These are phyloP conservation scores for Heliconius cydno DNA, from an alignment of 2,888 invertebrate genomes.

Conservation along the genomic window DNA sequence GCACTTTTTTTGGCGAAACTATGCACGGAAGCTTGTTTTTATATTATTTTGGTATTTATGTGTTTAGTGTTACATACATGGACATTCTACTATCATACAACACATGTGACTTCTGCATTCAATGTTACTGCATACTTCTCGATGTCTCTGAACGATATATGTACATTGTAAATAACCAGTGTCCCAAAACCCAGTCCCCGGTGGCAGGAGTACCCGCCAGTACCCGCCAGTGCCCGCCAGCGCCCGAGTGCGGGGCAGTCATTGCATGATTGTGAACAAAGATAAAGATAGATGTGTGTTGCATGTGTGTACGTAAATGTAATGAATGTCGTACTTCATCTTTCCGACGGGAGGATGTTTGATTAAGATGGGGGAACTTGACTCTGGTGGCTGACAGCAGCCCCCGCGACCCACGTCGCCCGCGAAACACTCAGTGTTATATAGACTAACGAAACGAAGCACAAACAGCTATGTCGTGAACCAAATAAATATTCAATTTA, in stretches of 20 bases:
- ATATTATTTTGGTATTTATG: conserved; percentile 62
- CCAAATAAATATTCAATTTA: conserved; percentile 32
- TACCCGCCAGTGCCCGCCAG: conserved; percentile 46
- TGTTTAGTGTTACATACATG: conserved; percentile 62
- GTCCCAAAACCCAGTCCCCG: conserved; percentile 53
- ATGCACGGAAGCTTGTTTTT: conserved; percentile 72
- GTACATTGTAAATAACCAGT: conserved; percentile 72
- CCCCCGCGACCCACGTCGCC: conserved; percentile 76
- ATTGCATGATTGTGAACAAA: conserved; percentile 78
- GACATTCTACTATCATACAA: conserved; percentile 69
- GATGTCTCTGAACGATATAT: conserved; percentile 64
- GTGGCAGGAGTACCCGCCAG: conserved; percentile 52
- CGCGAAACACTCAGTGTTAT: conserved; percentile 71
- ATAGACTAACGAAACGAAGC: conserved; percentile 57
- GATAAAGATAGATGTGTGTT: conserved; percentile 79
- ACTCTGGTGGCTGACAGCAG: conserved; percentile 77
- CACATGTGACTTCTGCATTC: conserved; percentile 72
- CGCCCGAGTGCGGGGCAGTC: conserved; percentile 54
- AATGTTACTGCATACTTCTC: conserved; percentile 67
- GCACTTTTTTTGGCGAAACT: conserved; percentile 65
- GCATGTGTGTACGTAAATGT: conserved; percentile 80
- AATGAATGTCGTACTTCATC: conserved; percentile 81
- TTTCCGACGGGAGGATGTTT: conserved; percentile 77
- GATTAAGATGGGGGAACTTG: conserved; percentile 80
- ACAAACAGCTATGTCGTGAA: conserved; percentile 35